Evolutionary conservation across 2,888 invertebrate species (phyloP).

Genomic region (Autographa gamma): DNA sequence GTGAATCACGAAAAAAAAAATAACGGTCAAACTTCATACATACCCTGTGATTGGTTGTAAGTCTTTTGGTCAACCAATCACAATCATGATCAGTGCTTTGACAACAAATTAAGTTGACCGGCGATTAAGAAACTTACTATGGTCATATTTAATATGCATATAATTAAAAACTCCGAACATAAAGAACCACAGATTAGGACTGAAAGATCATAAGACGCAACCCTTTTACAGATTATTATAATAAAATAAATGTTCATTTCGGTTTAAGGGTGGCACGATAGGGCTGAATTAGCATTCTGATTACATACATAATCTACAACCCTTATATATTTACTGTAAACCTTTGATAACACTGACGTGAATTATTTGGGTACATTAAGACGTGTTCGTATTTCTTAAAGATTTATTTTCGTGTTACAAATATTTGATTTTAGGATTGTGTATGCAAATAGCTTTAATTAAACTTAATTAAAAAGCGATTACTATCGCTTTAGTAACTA

Average conservation of each 20-base stretch:
- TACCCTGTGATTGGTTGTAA: too few species aligned
- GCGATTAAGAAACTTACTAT: too few species aligned
- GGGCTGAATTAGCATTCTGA: slow-evolving; percentile 48
- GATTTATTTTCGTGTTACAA: slow-evolving; percentile 10
- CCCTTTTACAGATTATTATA: slow-evolving; percentile 37
- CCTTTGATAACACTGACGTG: slow-evolving; percentile 44
- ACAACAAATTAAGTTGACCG: too few species aligned
- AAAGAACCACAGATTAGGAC: slow-evolving; percentile 3
- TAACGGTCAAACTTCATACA: too few species aligned
- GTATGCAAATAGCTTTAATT: not conserved
- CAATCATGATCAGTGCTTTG: too few species aligned
- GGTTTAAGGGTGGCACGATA: slow-evolving; percentile 29
- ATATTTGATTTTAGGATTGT: not conserved
- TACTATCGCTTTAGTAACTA: too few species aligned
- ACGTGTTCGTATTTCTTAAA: slow-evolving; percentile 6
- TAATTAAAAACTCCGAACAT: not conserved
- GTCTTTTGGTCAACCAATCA: too few species aligned
- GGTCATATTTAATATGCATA: not conserved
- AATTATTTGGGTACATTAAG: slow-evolving; percentile 11
- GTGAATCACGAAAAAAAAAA: too few species aligned
- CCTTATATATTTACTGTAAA: slow-evolving; percentile 45
- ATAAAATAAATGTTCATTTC: slow-evolving; percentile 40
- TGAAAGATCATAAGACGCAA: slow-evolving; percentile 24
- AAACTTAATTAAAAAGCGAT: too few species aligned
- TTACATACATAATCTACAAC: slow-evolving; percentile 44